Base-by-base conservation (phyloP, 2,797 vertebrate species). In the Eupleurogrammus muticus region DNA sequence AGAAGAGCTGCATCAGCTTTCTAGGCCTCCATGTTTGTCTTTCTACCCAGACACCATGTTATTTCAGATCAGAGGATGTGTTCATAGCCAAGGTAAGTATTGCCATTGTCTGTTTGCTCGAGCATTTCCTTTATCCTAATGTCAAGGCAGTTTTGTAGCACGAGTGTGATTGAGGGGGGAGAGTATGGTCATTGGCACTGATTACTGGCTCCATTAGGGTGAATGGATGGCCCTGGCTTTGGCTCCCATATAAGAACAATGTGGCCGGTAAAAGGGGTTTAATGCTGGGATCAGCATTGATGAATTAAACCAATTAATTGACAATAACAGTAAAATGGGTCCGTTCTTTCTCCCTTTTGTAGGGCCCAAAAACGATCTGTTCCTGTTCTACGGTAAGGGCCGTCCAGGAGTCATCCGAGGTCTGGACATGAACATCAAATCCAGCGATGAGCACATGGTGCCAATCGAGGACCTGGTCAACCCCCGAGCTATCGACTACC, bases 371-470 rank as follows among this genome's bases (percentile, higher is more conserved):
- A 97, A 94, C 82, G 95, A 99, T 84, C 92, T 99, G 80, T 99
- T 99, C 93, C 95, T 99, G 67, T 98, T 99, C 94, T 99, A 99
- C 85, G 98, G 98, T 23, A 99, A 99, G 92, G 97, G 98, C 5
- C 95, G 97, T 40, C 97, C 98, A 0, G 98, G 98, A 80, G 96
- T 99, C 77, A 96, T 99, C 74, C 93, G 95, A 51, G 97, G 97
- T 60, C 94, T 99, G 93, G 97, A 99, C 75, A 90, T 99, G 92
- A 98, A 97, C 90, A 94, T 94, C 73, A 99, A 97, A 93, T 95
- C 97, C 57, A 95, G 94, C 48, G 96, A 97, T 60, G 98, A 99
- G 82, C 96, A 97, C 89, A 98, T 99, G 95, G 94, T 96, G 75
- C 96, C 97, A 13, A 95, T 99, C 17, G 97, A 99, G 88, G 97